Base-by-base conservation (phyloP, 2,113 vertebrate genomes). In the Formicarius rufipectus region DNA sequence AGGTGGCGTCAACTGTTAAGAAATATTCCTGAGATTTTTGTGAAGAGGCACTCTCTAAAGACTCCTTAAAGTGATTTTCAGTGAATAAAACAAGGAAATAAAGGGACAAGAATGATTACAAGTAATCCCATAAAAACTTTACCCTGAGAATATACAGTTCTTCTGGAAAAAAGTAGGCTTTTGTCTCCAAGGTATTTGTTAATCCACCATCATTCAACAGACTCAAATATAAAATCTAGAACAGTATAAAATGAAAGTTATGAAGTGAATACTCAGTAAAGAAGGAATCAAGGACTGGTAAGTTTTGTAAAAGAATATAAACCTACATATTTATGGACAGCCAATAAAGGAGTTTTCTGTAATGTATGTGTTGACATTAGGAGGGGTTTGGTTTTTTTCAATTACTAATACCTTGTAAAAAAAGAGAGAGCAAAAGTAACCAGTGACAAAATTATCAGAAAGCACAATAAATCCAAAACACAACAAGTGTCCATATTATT, bases 81-180 rank as follows among this genome's bases (percentile, higher is more conserved):
- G 64, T 72, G 55, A 89, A 87, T 71, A 87, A 89, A 95, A 82
- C 30, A 91, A 89, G 31, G 56, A 93, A 95, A 83, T 85, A 80
- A 84, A 82, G 33, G 30, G 15, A 78, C 19, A 87, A 64, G 59
- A 69, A 92, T 78, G 31, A 87, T 85, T 87, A 72, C 13, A 76
- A n/a, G 22, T 64, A 93, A 93, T 78, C 47, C 42, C 35, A 82
- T 71, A 67, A 87, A 94, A 91, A 47, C 7, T 86, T 19, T 84
- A 67, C 31, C 59, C 23, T 40, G n/a, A 87, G 55, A 15, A 84
- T 93, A 93, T 81, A 78, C 12, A 39, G 35, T 39, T 89, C 7
- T 63, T 76, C 22, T 81, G n/a, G 8, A 42, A 69, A 71, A 66
- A 80, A 78, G 44, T 4, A 42, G 3, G 47, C 10, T 84, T 93